Percentiles rank a stretch among this genome's conserved stretches.
Conservation (phyloP, 2,888 invertebrate genomes). For the Cosmopolites sordidus region DNA sequence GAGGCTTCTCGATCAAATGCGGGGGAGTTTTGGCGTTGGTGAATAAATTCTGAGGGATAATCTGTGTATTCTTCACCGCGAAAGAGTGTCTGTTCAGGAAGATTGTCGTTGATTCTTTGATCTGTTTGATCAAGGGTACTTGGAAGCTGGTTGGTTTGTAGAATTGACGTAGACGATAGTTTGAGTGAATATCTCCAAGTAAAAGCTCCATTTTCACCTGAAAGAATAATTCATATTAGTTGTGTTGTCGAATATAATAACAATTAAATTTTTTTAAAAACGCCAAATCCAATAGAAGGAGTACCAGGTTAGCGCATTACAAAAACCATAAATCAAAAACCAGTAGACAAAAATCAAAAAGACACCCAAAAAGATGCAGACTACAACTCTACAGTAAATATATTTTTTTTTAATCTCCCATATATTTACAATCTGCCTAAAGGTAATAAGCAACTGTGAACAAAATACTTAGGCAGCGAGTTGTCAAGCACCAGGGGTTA, state of each 20-base stretch:
- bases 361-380: too few relatives aligned
- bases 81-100: conserved; percentile 36
- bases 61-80: conserved; percentile 37
- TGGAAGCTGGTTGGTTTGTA: conserved; percentile 56
- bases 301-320: too few relatives aligned
- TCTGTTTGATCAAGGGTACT: conserved; percentile 48
- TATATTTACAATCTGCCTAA: too few relatives aligned
- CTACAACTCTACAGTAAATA: too few relatives aligned
- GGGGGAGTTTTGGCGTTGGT: conserved; percentile 50
- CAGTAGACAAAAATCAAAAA: too few relatives aligned
- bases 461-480: too few relatives aligned
- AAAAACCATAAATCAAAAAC: too few relatives aligned
- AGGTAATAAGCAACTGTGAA: too few relatives aligned
- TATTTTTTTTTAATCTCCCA: too few relatives aligned
- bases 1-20: conserved; percentile 47
- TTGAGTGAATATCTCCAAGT: conserved; percentile 54
- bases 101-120: conserved; percentile 35
- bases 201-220: conserved; percentile 47
- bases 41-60: conserved; percentile 44
- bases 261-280: too few relatives aligned
- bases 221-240: neutral
- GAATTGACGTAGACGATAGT: conserved; percentile 43
- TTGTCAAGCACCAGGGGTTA: too few relatives aligned
- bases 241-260: neutral
- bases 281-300: too few relatives aligned